phyloP scores from a whole-genome alignment of 2,888 invertebrate species.

The Hybos culiciformis region DNA sequence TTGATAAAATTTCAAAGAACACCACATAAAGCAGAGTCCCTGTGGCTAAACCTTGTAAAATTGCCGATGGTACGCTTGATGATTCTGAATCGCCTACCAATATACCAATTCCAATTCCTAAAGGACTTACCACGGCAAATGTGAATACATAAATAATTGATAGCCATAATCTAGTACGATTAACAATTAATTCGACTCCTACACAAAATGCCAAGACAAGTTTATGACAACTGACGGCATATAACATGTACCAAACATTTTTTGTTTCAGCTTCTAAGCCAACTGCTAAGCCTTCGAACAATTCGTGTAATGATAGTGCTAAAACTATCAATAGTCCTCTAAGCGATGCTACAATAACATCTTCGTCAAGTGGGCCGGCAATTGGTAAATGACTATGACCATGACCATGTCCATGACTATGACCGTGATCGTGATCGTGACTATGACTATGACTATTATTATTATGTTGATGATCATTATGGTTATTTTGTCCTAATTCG shows the following conservation, averaged over 20 bases:
- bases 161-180: constrained; percentile 48
- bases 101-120: constrained; percentile 58
- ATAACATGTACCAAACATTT: constrained; percentile 66
- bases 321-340: constrained; percentile 67
- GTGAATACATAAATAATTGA: constrained; percentile 54
- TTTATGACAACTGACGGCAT: constrained; percentile 72
- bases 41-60: constrained; percentile 70
- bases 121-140: constrained; percentile 65
- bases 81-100: constrained; percentile 45
- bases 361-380: constrained; percentile 25
- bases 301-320: constrained; percentile 72
- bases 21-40: constrained; percentile 91
- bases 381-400: constrained; percentile 23
- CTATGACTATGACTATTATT: constrained; percentile 12
- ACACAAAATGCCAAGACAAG: constrained; percentile 79
- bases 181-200: constrained; percentile 66
- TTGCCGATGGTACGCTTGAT: constrained; percentile 47
- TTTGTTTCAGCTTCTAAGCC: constrained; percentile 52
- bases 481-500: constrained; percentile 8
- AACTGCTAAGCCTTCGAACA: constrained; percentile 75
- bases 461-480: constrained; percentile 9
- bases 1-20: constrained; percentile 83
- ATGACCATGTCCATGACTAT: constrained; percentile 10
- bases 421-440: constrained; percentile 9
- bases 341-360: constrained; percentile 32